phyloP scores from a whole-genome alignment of 2,888 invertebrate genomes.

The Bruchidius siliquastri region DNA sequence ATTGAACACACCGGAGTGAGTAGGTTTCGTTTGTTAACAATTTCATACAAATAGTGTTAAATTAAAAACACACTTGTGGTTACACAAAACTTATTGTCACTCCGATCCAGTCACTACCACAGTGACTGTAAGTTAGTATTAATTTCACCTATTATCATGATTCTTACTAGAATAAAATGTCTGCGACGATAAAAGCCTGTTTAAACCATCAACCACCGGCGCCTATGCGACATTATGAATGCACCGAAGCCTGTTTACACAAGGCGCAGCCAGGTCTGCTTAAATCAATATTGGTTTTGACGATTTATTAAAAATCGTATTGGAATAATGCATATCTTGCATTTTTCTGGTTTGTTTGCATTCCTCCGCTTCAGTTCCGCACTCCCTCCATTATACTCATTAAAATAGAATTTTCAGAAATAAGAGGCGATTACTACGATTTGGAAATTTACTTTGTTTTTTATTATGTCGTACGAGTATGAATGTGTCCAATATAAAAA shows the following conservation, averaged over 20 bases:
- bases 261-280: conserved; percentile 5
- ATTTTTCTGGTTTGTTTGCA: neutral
- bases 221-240: conserved; percentile 1
- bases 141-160: no score
- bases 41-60: no score
- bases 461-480: neutral
- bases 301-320: conserved; percentile 12
- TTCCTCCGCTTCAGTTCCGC: neutral
- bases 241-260: conserved; percentile 7
- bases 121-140: no score
- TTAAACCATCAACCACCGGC: no score
- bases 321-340: conserved; percentile 7
- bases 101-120: no score
- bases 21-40: no score
- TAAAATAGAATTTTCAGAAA: neutral
- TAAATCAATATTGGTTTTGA: conserved; percentile 14
- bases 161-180: no score
- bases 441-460: neutral
- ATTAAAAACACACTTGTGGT: no score
- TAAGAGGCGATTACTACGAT: neutral
- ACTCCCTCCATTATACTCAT: neutral
- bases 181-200: no score
- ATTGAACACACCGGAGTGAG: no score
- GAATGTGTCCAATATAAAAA: no score
- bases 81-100: no score